Percentiles rank a stretch among this genome's conserved stretches.
Evolutionary conservation across 1,140 invertebrate species (phyloP).

Genomic region (Drosophila littoralis): DNA sequence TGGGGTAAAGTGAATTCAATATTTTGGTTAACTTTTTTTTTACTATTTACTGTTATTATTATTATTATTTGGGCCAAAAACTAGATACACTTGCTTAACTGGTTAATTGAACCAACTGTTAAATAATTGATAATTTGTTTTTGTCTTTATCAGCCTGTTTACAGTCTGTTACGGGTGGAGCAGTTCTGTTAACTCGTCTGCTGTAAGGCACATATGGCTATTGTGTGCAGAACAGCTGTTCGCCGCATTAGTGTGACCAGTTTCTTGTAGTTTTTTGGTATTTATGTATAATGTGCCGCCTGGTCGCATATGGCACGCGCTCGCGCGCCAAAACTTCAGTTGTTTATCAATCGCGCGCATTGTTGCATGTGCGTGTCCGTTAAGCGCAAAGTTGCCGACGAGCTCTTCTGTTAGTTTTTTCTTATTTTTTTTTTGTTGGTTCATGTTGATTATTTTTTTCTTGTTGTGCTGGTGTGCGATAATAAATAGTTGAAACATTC

Average conservation of each 20-base stretch:
- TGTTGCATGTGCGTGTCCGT: constrained; percentile 38
- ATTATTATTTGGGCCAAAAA: too few relatives aligned
- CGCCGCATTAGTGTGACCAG: constrained; percentile 7
- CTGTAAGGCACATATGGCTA: background rate
- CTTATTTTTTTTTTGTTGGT: constrained; percentile 25
- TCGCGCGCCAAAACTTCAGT: constrained; percentile 51
- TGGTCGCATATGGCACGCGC: constrained; percentile 28
- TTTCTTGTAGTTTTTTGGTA: constrained; percentile 7
- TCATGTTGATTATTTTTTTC: constrained; percentile 27
- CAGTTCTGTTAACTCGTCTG: background rate
- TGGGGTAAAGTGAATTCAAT: constrained; percentile 30
- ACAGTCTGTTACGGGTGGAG: constrained; percentile 12
- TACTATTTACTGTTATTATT: background rate
- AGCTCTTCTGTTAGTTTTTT: constrained; percentile 36
- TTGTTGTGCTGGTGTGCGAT: constrained; percentile 27
- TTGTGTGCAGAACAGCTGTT: constrained; percentile 1
- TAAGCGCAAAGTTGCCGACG: constrained; percentile 33
- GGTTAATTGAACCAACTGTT: background rate
- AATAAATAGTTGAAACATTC: constrained; percentile 29
- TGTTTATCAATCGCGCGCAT: constrained; percentile 49
- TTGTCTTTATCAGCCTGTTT: background rate
- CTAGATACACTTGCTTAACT: background rate
- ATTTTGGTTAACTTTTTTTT: constrained; percentile 1
- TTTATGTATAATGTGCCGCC: background rate
- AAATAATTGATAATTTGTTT: background rate